Evolutionary conservation across 2,888 invertebrate species (phyloP).

Genomic region (Melitaea athalia): DNA sequence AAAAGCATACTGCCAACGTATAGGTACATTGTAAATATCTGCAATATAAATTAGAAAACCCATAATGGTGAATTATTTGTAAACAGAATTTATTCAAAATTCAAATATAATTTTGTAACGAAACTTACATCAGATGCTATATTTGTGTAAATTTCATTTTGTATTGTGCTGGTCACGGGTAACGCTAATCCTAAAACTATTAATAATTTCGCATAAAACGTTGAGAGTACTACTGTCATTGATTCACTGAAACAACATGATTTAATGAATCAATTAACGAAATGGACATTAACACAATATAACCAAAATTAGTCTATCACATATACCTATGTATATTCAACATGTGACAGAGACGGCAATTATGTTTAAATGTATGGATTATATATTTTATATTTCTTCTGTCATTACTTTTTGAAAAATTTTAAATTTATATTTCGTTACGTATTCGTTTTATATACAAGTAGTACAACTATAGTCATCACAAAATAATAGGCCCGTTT

Average conservation of each 20-base stretch:
- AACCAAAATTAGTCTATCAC: conserved; percentile 22
- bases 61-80: neutral
- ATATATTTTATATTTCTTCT: no score
- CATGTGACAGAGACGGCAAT: neutral
- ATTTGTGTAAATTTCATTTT: conserved; percentile 76
- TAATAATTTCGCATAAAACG: conserved; percentile 85
- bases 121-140: conserved; percentile 72
- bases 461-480: no score
- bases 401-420: no score
- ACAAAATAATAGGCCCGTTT: no score
- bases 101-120: neutral
- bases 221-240: conserved; percentile 83
- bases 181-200: conserved; percentile 85
- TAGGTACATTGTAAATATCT: conserved; percentile 88
- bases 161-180: conserved; percentile 84
- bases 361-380: no score
- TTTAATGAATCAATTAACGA: conserved; percentile 52
- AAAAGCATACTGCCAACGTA: conserved; percentile 87
- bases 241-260: conserved; percentile 80
- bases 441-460: no score
- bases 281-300: conserved; percentile 5
- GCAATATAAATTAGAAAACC: conserved; percentile 46
- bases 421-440: no score
- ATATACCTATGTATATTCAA: neutral
- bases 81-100: neutral